Conservation (phyloP, 2,888 invertebrate species). For the Tenthredo mesomela region DNA sequence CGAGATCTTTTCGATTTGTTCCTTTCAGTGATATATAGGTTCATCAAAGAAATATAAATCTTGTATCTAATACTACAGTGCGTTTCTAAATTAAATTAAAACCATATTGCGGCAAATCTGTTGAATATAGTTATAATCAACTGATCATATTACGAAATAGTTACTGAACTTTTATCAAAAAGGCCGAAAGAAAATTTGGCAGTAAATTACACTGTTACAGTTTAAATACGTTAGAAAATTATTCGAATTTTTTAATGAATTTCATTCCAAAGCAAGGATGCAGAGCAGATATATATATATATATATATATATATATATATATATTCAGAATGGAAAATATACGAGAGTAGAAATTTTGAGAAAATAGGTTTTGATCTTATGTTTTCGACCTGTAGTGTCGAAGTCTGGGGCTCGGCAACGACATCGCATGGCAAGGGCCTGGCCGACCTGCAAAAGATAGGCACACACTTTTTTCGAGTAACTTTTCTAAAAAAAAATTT, state of each 20-base stretch:
- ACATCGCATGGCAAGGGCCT: conserved; percentile 77
- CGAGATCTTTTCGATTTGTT: neutral
- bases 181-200: conserved; percentile 8
- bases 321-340: conserved; percentile 54
- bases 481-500: neutral
- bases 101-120: conserved; percentile 24
- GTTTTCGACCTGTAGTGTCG: conserved; percentile 88
- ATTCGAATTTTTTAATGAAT: conserved; percentile 58
- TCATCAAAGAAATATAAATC: conserved; percentile 13
- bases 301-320: conserved; percentile 50
- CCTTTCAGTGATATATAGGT: neutral
- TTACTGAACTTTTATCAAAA: conserved; percentile 24
- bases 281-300: conserved; percentile 64
- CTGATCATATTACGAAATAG: conserved; percentile 17
- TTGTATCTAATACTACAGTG: conserved; percentile 22
- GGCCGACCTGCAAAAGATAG: conserved; percentile 76
- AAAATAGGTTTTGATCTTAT: conserved; percentile 59
- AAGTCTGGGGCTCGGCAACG: conserved; percentile 82
- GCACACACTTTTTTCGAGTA: conserved; percentile 64
- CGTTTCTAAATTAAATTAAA: conserved; percentile 18
- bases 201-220: conserved; percentile 34
- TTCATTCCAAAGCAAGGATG: conserved; percentile 75
- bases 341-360: conserved; percentile 57
- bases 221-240: conserved; percentile 33
- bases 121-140: neutral